phyloP scores from a whole-genome alignment of 2,888 invertebrate species.

The Shargacucullia verbasci region DNA sequence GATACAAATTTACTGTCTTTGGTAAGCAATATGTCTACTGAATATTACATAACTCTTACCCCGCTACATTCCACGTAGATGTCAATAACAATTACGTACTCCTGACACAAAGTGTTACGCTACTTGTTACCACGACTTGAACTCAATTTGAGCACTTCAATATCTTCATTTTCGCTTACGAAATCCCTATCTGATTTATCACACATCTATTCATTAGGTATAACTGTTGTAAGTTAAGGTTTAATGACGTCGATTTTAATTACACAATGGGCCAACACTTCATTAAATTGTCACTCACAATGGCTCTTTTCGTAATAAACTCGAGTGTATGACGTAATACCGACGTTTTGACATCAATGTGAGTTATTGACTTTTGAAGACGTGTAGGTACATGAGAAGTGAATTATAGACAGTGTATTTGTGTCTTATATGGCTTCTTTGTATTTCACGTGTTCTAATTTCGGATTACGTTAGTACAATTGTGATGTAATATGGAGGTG shows the following conservation, averaged over 20 bases:
- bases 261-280: conserved; percentile 83
- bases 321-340: conserved; percentile 63
- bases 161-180: conserved; percentile 66
- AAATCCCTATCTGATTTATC: conserved; percentile 67
- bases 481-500: neutral
- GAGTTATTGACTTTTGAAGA: conserved; percentile 68
- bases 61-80: conserved; percentile 1
- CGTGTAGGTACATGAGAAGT: conserved; percentile 46
- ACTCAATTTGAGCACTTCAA: conserved; percentile 62
- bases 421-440: conserved; percentile 38
- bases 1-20: no score
- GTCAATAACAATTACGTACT: conserved; percentile 28
- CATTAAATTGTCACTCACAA: conserved; percentile 86
- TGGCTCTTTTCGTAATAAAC: conserved; percentile 71
- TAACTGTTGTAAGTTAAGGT: conserved; percentile 66
- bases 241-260: conserved; percentile 81
- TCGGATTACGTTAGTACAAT: neutral
- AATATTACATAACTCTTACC: conserved; percentile 12
- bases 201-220: conserved; percentile 76
- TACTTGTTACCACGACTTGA: conserved; percentile 37
- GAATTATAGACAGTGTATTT: conserved; percentile 27
- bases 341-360: conserved; percentile 63
- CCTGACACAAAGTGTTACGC: conserved; percentile 41
- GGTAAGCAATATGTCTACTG: neutral
- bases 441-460: conserved; percentile 31